Conservation (phyloP, 1,140 invertebrate species). For the Metaphire vulgaris region DNA sequence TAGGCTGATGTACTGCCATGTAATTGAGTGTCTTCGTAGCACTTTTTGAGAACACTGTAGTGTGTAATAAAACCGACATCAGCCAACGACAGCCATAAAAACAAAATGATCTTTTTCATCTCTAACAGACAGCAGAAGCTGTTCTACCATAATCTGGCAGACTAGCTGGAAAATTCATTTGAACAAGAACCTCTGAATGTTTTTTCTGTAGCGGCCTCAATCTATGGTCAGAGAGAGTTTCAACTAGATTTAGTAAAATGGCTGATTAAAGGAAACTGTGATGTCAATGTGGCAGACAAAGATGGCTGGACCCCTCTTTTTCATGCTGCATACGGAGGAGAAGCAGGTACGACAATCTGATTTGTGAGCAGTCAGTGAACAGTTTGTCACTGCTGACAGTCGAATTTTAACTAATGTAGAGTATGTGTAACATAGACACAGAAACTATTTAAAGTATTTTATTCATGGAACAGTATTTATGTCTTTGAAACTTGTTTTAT, state of each 20-base stretch:
- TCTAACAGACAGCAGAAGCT: no score
- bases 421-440: background rate
- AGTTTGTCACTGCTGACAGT: background rate
- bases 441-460: background rate
- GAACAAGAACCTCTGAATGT: no score
- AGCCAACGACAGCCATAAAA: no score
- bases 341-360: slow-evolving; percentile 35
- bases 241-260: slow-evolving; percentile 35
- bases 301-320: slow-evolving; percentile 42
- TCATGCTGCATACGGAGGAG: slow-evolving; percentile 41
- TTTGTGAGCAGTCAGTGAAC: background rate
- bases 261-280: slow-evolving; percentile 36
- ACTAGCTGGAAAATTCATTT: no score
- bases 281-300: slow-evolving; percentile 39
- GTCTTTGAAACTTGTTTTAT: background rate
- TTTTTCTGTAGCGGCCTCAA: background rate
- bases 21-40: no score
- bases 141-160: no score
- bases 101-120: no score
- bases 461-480: background rate
- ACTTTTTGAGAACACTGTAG: no score
- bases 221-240: slow-evolving; percentile 31
- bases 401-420: background rate
- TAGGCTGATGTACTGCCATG: no score
- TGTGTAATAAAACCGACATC: no score